Percentiles rank a stretch among this genome's conserved stretches.
phyloP scores from a whole-genome alignment of 2,797 vertebrate species.

The Pangasius mekongensis region DNA sequence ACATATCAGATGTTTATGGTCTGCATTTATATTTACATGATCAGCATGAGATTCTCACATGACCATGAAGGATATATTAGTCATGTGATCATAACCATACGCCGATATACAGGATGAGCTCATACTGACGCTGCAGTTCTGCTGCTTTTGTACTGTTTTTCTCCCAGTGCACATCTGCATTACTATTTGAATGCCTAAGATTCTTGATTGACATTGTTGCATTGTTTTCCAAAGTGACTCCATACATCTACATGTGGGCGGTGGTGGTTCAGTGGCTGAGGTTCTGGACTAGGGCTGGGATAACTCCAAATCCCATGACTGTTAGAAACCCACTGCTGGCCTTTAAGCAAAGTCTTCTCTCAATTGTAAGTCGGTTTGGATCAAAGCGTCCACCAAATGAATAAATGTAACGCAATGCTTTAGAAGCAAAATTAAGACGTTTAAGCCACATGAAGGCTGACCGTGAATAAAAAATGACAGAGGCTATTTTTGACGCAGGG shows the following conservation, averaged over 20 bases:
- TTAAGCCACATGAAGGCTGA: constrained; percentile 38
- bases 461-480: constrained; percentile 39
- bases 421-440: constrained; percentile 23
- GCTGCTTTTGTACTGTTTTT: background rate
- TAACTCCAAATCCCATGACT: background rate
- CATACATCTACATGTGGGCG: background rate
- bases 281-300: background rate
- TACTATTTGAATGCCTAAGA: constrained; percentile 11
- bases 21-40: background rate
- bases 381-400: constrained; percentile 3
- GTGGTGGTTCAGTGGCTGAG: background rate
- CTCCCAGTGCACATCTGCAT: background rate
- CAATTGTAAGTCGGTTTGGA: background rate
- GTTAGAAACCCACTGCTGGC: constrained; percentile 15
- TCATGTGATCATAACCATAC: constrained; percentile 29
- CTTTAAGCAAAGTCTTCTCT: background rate
- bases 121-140: constrained; percentile 11
- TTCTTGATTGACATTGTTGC: background rate
- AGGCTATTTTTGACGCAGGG: constrained; percentile 29
- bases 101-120: background rate
- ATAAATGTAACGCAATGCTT: constrained; percentile 16
- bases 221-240: background rate
- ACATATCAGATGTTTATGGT: background rate
- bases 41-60: constrained; percentile 23
- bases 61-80: constrained; percentile 3